phyloP scores from a whole-genome alignment of 2,113 vertebrate species.

The Pelobates fuscus region DNA sequence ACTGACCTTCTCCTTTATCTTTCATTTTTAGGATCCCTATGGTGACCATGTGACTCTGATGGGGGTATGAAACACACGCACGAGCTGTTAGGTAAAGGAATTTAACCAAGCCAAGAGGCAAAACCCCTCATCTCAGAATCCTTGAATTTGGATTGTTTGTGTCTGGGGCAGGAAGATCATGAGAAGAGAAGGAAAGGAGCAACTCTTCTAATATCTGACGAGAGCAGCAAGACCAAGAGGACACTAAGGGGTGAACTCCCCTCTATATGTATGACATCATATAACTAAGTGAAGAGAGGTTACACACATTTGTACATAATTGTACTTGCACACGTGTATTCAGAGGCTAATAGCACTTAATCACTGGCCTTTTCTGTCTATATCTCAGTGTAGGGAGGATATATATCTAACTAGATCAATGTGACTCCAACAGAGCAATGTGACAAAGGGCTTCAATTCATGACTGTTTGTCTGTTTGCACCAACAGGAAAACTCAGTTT shows the following conservation, averaged over 20 bases:
- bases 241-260: not conserved
- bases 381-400: not conserved
- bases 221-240: not conserved
- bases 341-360: not conserved
- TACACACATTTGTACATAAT: not conserved
- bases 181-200: not conserved
- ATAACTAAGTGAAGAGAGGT: not conserved
- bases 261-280: not conserved
- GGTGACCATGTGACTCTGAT: slow-evolving; percentile 75
- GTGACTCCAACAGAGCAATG: not conserved
- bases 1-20: not conserved
- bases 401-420: slow-evolving; percentile 7
- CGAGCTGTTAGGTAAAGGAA: not conserved
- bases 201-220: not conserved
- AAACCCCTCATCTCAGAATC: not conserved
- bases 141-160: not conserved
- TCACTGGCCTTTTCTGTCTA: not conserved
- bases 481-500: slow-evolving; percentile 2
- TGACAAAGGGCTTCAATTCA: slow-evolving; percentile 36
- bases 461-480: slow-evolving; percentile 6
- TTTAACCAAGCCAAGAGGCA: not conserved
- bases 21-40: slow-evolving; percentile 72
- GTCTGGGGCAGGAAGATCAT: not conserved
- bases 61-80: slow-evolving; percentile 21
- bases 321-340: not conserved